A percentile compares a stretch with the other conserved stretches of the same genome.
Conservation (phyloP, 2,888 invertebrate genomes). For the Labia minor region DNA sequence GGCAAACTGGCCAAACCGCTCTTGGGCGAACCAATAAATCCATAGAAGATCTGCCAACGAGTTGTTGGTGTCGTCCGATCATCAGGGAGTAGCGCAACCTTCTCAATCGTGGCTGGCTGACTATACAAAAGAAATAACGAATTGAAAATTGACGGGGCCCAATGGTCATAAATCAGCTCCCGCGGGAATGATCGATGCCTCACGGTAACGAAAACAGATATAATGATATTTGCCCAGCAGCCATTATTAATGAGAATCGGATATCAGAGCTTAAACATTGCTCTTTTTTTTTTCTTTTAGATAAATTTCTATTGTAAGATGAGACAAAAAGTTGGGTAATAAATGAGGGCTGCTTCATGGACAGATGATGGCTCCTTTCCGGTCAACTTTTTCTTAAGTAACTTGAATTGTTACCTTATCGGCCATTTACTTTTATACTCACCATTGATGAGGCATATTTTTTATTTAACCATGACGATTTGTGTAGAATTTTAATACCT, state of each 20-base stretch:
- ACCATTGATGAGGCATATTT: background rate
- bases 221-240: background rate
- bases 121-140: background rate
- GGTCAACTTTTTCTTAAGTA: background rate
- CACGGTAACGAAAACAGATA: background rate
- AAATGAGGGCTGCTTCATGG: background rate
- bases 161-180: background rate
- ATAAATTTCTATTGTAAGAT: background rate
- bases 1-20: constrained; percentile 4
- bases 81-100: background rate
- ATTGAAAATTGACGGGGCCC: background rate
- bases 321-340: background rate
- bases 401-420: background rate
- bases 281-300: no score
- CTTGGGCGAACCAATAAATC: constrained; percentile 13
- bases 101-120: background rate
- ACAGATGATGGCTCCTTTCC: background rate
- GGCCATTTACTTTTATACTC: background rate
- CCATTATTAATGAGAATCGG: background rate
- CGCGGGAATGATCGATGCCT: background rate
- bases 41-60: background rate
- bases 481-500: background rate
- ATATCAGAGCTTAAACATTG: background rate
- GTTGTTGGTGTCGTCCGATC: background rate
- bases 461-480: background rate